phyloP scores from a whole-genome alignment of 2,113 vertebrate species.

The Trematocara stigmaticum region DNA sequence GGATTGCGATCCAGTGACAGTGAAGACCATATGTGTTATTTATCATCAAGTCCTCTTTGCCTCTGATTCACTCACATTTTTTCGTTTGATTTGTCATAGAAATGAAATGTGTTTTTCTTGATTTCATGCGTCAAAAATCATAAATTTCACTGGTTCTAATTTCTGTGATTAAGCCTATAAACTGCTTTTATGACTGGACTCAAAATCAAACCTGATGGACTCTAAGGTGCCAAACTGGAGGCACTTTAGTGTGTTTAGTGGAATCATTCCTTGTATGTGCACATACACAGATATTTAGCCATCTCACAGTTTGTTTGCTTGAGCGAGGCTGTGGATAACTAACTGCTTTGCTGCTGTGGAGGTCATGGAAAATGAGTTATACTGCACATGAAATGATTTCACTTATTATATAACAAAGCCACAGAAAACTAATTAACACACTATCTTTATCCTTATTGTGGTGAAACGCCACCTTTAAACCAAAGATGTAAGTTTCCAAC shows the following conservation, averaged over 20 bases:
- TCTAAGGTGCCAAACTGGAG: neutral
- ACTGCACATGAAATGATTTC: neutral
- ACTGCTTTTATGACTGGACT: neutral
- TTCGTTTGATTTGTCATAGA: neutral
- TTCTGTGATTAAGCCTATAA: neutral
- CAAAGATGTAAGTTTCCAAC: neutral
- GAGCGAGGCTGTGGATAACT: neutral
- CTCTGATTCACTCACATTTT: neutral
- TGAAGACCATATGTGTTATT: fast-evolving
- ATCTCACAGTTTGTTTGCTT: neutral
- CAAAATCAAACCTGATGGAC: neutral
- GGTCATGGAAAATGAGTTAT: neutral
- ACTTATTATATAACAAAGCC: neutral
- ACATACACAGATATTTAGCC: neutral
- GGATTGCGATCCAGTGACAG: neutral
- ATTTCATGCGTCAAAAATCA: neutral
- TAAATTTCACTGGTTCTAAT: fast-evolving
- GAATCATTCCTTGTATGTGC: fast-evolving
- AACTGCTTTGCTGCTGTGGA: neutral
- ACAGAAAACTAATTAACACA: neutral
- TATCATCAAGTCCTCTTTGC: neutral
- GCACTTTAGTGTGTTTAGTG: neutral
- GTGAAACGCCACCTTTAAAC: neutral
- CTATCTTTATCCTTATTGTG: neutral
- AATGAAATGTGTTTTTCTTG: neutral